A percentile compares a stretch with the other conserved stretches of the same genome.
Evolutionary conservation across 1,140 invertebrate species (phyloP).

Genomic region (Euglossa dilemma): DNA sequence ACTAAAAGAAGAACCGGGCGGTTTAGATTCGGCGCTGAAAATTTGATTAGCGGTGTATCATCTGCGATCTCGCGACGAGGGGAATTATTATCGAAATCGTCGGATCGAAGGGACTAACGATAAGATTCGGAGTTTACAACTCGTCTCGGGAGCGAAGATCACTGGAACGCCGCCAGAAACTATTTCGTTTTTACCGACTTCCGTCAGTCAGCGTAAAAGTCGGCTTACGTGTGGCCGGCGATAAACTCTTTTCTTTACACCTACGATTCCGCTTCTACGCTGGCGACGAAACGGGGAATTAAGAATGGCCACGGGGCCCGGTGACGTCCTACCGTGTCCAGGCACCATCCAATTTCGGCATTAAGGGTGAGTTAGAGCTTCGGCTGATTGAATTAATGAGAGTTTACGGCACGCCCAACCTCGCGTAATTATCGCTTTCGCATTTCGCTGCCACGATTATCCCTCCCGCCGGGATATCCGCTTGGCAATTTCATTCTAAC

Average conservation of each 20-base stretch:
- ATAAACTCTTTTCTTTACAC: slow-evolving; percentile 41
- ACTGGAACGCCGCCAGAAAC: background rate
- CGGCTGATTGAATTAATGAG: slow-evolving; percentile 30
- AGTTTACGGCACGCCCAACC: background rate
- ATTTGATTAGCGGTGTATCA: background rate
- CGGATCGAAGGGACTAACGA: no score
- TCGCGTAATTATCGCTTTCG: background rate
- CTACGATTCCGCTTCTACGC: background rate
- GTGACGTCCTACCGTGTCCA: slow-evolving; percentile 1
- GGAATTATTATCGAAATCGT: background rate
- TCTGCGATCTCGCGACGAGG: fast-evolving
- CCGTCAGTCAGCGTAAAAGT: slow-evolving; percentile 2
- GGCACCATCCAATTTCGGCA: slow-evolving; percentile 26
- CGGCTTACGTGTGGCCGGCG: background rate
- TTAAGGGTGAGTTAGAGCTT: background rate
- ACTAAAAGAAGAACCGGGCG: no score
- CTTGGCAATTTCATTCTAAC: background rate
- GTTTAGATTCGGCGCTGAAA: background rate
- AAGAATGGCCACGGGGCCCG: no score
- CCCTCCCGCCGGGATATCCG: background rate
- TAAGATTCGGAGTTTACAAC: background rate
- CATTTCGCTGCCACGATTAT: slow-evolving; percentile 3
- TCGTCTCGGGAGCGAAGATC: background rate
- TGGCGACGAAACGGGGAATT: slow-evolving; percentile 2
- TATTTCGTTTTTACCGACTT: slow-evolving; percentile 1